Conservation (phyloP, 2,113 vertebrate species). For the Chionodraco myersi region DNA sequence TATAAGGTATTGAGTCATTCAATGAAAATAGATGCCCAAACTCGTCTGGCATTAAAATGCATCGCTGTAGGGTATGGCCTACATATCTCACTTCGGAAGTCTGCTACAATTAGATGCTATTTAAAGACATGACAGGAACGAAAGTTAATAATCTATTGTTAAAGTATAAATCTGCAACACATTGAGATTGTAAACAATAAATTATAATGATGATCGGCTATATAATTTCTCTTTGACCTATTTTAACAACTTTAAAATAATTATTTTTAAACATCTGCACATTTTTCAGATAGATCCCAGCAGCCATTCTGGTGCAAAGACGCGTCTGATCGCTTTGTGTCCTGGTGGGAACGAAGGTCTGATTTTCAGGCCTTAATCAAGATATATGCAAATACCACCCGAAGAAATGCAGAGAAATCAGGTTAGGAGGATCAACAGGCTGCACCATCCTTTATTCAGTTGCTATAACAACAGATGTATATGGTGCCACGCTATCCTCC, state of each 20-base stretch:
- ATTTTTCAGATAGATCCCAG: not conserved
- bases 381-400: slow-evolving; percentile 70
- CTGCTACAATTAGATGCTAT: slow-evolving; percentile 33
- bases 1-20: slow-evolving; percentile 61
- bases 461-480: slow-evolving; percentile 78
- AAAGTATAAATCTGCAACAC: not conserved
- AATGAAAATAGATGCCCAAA: slow-evolving; percentile 64
- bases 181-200: no score
- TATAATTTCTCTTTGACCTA: not conserved
- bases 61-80: slow-evolving; percentile 47
- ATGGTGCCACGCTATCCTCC: slow-evolving; percentile 66
- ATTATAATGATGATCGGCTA: not conserved
- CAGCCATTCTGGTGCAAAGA: not conserved
- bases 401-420: slow-evolving; percentile 75
- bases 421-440: slow-evolving; percentile 77
- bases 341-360: slow-evolving; percentile 2
- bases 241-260: not conserved
- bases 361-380: slow-evolving; percentile 56
- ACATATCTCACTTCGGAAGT: slow-evolving; percentile 48
- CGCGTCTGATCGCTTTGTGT: slow-evolving; percentile 5
- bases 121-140: slow-evolving; percentile 28
- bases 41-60: slow-evolving; percentile 62
- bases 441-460: slow-evolving; percentile 64
- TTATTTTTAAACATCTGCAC: not conserved
- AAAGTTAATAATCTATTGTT: not conserved